phyloP scores from a whole-genome alignment of 2,888 invertebrate species.

The Archaeoteleia sp. region DNA sequence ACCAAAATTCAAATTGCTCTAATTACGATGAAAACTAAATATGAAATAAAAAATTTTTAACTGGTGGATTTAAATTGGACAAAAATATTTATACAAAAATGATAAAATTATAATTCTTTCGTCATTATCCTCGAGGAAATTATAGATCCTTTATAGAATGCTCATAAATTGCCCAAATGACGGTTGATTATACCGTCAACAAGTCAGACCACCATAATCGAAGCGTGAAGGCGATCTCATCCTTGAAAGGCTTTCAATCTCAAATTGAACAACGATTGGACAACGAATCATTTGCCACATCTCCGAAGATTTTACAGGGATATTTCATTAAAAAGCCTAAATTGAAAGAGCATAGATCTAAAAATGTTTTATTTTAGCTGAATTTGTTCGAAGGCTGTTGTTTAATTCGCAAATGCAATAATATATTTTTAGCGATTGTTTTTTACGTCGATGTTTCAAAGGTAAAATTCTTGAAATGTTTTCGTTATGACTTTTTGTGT shows the following conservation, averaged over 20 bases:
- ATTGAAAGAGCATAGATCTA: constrained; percentile 16
- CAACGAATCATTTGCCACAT: constrained; percentile 7
- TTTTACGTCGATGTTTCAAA: neutral
- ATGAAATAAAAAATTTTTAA: no score
- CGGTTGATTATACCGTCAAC: constrained; percentile 14
- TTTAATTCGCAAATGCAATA: no score
- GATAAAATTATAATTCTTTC: neutral
- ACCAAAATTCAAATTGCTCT: no score
- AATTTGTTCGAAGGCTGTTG: no score
- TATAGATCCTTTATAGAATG: constrained; percentile 1
- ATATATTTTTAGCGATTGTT: constrained; percentile 20
- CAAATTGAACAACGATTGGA: constrained; percentile 15
- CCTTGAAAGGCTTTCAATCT: constrained; percentile 22
- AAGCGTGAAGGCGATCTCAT: constrained; percentile 11
- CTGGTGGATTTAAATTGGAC: no score
- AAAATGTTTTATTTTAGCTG: no score
- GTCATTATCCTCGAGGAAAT: constrained; percentile 9
- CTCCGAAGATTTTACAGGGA: constrained; percentile 2
- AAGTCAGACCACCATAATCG: constrained; percentile 7
- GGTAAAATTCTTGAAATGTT: neutral
- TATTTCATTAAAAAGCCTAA: constrained; percentile 16
- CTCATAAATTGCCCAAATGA: constrained; percentile 8
- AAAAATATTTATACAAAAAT: neutral
- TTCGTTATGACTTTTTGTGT: constrained; percentile 11
- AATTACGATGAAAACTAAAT: no score